Percentiles rank a stretch among this genome's conserved stretches.
phyloP scores from a whole-genome alignment of 2,797 vertebrate genomes.

The Anguilla pacifica region DNA sequence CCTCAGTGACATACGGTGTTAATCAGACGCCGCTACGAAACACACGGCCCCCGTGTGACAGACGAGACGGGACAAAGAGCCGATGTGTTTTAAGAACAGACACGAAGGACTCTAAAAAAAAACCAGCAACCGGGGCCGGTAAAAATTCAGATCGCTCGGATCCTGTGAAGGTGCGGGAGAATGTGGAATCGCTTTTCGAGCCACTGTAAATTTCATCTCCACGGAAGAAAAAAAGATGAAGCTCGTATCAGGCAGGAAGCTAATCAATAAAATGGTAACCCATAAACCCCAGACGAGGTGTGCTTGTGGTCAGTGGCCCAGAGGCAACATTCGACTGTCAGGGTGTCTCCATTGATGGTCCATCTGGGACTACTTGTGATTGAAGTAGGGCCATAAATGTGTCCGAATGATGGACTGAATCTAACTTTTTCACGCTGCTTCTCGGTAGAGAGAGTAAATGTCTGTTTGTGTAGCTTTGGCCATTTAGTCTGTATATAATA shows the following conservation, averaged over 20 bases:
- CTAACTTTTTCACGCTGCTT: constrained; percentile 36
- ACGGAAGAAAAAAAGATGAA: constrained; percentile 9
- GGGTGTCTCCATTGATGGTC: constrained; percentile 26
- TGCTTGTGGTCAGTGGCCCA: background rate
- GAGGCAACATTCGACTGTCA: constrained; percentile 33
- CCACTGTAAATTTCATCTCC: constrained; percentile 25
- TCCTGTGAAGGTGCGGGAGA: background rate
- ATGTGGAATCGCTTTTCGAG: constrained; percentile 8
- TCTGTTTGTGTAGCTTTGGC: background rate
- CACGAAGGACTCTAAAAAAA: constrained; percentile 23
- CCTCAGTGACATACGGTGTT: background rate
- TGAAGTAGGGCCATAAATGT: constrained; percentile 43
- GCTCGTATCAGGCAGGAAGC: constrained; percentile 21
- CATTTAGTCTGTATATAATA: constrained; percentile 8
- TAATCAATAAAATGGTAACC: constrained; percentile 45
- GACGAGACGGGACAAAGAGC: constrained; percentile 25
- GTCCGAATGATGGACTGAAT: constrained; percentile 31
- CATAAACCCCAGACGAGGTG: constrained; percentile 37
- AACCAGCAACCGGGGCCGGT: constrained; percentile 36
- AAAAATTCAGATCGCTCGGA: constrained; percentile 38
- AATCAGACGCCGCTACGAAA: constrained; percentile 38
- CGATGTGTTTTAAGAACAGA: constrained; percentile 34
- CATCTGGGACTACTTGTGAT: constrained; percentile 29
- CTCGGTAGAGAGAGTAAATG: constrained; percentile 16
- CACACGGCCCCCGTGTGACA: constrained; percentile 31